Evolutionary conservation across 2,888 invertebrate species (phyloP).

Genomic region (Trilocha varians): DNA sequence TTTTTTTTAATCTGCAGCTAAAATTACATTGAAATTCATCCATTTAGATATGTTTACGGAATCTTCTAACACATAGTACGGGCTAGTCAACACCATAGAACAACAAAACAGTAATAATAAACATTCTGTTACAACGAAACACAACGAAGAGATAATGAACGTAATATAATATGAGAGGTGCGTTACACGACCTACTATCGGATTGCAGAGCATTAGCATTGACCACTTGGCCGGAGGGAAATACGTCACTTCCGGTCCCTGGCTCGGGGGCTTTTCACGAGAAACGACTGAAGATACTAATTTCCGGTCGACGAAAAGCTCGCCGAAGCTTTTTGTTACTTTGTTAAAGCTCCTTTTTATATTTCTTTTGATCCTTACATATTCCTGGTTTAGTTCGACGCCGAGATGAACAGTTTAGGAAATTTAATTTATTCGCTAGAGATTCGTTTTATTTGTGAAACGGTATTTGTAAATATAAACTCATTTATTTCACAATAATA

Average conservation of each 20-base stretch:
- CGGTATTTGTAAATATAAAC: neutral
- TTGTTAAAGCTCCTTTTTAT: slow-evolving; percentile 21
- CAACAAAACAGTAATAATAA: too few species aligned
- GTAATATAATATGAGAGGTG: neutral
- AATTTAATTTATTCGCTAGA: neutral
- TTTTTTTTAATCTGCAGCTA: too few species aligned
- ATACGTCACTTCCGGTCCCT: slow-evolving; percentile 38
- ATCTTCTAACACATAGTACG: too few species aligned
- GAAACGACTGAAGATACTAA: slow-evolving; percentile 43
- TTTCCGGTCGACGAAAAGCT: slow-evolving; percentile 38
- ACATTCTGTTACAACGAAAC: too few species aligned
- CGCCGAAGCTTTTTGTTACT: slow-evolving; percentile 25
- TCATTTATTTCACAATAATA: too few species aligned
- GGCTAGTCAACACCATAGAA: too few species aligned
- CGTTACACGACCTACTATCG: slow-evolving; percentile 14
- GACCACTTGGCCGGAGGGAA: slow-evolving; percentile 36
- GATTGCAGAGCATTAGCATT: slow-evolving; percentile 28
- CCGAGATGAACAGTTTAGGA: neutral
- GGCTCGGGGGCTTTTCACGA: slow-evolving; percentile 26
- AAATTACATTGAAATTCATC: too few species aligned
- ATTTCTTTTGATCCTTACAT: slow-evolving; percentile 5
- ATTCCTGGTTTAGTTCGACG: neutral
- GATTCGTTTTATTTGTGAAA: neutral
- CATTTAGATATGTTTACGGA: too few species aligned
- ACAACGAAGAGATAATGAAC: neutral